A percentile compares a stretch with the other conserved stretches of the same genome.
phyloP scores from a whole-genome alignment of 2,888 invertebrate genomes.

The Sabatieria punctata region DNA sequence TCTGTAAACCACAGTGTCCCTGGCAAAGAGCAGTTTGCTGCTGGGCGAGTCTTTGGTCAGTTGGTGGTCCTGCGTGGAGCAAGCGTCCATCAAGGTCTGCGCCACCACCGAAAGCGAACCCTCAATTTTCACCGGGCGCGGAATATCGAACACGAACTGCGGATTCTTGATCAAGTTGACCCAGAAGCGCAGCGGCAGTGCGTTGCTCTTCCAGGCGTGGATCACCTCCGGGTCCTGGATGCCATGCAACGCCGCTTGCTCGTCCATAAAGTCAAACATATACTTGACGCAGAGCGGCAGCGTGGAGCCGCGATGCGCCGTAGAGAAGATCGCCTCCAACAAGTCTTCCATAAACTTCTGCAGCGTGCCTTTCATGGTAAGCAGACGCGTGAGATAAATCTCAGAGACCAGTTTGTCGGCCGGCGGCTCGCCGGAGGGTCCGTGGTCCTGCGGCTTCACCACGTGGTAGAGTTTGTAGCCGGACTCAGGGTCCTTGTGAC shows the following conservation, averaged over 20 bases:
- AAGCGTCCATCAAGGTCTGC: conserved; percentile 99
- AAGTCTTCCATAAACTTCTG: conserved; percentile 93
- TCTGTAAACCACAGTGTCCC: conserved; percentile 97
- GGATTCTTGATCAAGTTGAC: conserved; percentile 99
- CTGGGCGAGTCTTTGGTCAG: conserved; percentile 97
- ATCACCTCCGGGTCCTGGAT: conserved; percentile 95
- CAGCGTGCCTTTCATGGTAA: conserved; percentile 83
- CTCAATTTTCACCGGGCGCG: conserved; percentile 41
- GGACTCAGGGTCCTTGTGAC: conserved; percentile 31
- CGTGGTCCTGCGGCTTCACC: conserved; percentile 22
- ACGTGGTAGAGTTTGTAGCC: conserved; percentile 32
- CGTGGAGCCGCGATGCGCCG: conserved; percentile 82
- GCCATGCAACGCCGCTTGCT: conserved; percentile 51
- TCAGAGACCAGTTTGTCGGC: conserved; percentile 98
- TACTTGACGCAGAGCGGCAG: conserved; percentile 96
- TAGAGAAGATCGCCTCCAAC: conserved; percentile 96
- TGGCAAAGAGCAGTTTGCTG: conserved; percentile 93
- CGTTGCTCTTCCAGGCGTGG: conserved; percentile 99
- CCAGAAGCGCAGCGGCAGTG: conserved; percentile 72
- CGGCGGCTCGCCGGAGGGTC: conserved; percentile 40
- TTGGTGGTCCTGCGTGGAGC: conserved; percentile 93
- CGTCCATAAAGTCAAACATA: conserved; percentile 99
- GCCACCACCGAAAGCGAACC: conserved; percentile 91
- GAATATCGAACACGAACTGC: conserved; percentile 96
- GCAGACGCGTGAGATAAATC: conserved; percentile 85